Percentiles rank a stretch among this genome's conserved stretches.
Conservation (phyloP, 2,888 invertebrate genomes). For the Microdon myrmicae region DNA sequence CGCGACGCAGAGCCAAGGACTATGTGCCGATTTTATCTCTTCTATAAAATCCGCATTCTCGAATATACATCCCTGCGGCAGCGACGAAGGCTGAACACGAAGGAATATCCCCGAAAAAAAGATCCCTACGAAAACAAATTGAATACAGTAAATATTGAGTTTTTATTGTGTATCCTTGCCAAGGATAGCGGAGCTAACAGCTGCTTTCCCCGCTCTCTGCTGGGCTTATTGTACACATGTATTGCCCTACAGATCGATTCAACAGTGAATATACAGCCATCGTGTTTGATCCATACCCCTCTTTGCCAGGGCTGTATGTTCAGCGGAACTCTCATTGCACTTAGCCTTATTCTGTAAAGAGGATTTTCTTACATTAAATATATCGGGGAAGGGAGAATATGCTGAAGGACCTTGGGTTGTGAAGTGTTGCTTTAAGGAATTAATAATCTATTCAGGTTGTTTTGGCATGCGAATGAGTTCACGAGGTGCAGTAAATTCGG, state of each 20-base stretch:
- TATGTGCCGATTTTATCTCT: conserved; percentile 31
- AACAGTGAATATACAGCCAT: conserved; percentile 31
- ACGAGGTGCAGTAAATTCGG: conserved; percentile 7
- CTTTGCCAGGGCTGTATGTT: too few relatives aligned
- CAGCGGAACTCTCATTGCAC: conserved; percentile 31
- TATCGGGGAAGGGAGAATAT: background rate
- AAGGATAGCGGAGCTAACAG: conserved; percentile 22
- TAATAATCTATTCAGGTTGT: conserved; percentile 28
- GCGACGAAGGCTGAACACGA: too few relatives aligned
- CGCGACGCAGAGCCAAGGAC: conserved; percentile 38
- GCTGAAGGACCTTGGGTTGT: background rate
- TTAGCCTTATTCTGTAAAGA: conserved; percentile 15
- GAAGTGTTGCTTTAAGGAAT: conserved; percentile 10
- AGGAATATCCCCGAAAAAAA: too few relatives aligned
- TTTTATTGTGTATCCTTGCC: conserved; percentile 36
- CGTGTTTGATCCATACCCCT: too few relatives aligned
- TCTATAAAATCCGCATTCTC: conserved; percentile 33
- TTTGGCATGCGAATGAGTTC: conserved; percentile 1
- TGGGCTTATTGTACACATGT: conserved; percentile 40
- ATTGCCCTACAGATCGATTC: conserved; percentile 40
- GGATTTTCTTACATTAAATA: background rate
- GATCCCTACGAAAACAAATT: conserved; percentile 38
- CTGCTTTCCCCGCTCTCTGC: conserved; percentile 21
- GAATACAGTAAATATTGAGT: conserved; percentile 47
- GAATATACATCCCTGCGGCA: conserved; percentile 22